Evolutionary conservation across 2,797 vertebrate species (phyloP), one percentile per base, ranked within the genome.

Genomic region (Borostomias antarcticus): DNA sequence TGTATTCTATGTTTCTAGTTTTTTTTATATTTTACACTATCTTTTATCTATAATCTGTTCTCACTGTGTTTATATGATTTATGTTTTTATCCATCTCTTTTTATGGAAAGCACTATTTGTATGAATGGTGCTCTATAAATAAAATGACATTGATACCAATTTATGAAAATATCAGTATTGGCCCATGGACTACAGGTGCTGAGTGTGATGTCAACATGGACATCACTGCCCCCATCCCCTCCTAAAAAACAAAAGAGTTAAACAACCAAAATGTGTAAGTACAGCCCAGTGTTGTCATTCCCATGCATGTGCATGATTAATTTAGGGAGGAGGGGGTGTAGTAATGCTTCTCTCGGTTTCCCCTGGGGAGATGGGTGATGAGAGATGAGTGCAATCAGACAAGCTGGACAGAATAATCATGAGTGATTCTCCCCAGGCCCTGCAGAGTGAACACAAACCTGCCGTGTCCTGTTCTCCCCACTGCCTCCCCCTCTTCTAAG

Each of bases 281-380:
- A 45, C n/a, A 6, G 40, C 7, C 9, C 2, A 17, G 40, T 43
- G 48, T n/a, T 10, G 52, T 48, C 33, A 58, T n/a, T n/a, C n/a
- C n/a, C n/a, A n/a, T n/a, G n/a, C n/a, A 43, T 17, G 40, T 43
- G 40, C 6, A 43, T 74, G 75, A 69, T 72, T 62, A 51, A 50
- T 64, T 77, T 1, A 1, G 37, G 64, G 69, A 62, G 35, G 68
- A 0, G 17, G 73, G 78, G n/a, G n/a, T n/a, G n/a, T n/a, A n/a
- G n/a, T n/a, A n/a, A 85, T 83, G 77, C 67, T 75, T 86, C 81
- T 76, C 63, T 58, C 62, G 66, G 73, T 82, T 83, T 87, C 73
- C 81, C 77, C 72, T 58, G 69, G 45, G 58, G 54, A 59, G 74
- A 77, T 74, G 82, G 86, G 74, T 75, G 78, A 86, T 83, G 79